Evolutionary conservation across 1,140 invertebrate genomes (phyloP).

Genomic region (Drosophila melanogaster): Release_6_plus_ISO1_MT NC_004354.4:12068501-12069000

Average conservation of each 20-base stretch:
- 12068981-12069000: constrained; percentile 41
- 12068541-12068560: constrained; percentile 48
- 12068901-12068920: neutral
- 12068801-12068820: constrained; percentile 55
- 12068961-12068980: constrained; percentile 71
- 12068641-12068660: constrained; percentile 33
- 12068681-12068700: constrained; percentile 51
- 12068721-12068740: constrained; percentile 25
- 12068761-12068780: constrained; percentile 76
- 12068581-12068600: constrained; percentile 58
- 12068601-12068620: constrained; percentile 6
- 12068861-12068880: constrained; percentile 61
- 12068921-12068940: neutral
- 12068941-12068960: constrained; percentile 45
- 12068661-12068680: constrained; percentile 25
- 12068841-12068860: constrained; percentile 39
- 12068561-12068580: constrained; percentile 63
- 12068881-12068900: too few species aligned
- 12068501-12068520: too few species aligned
- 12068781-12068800: constrained; percentile 59
- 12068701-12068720: constrained; percentile 33
- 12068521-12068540: neutral
- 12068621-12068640: constrained; percentile 68
- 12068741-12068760: constrained; percentile 75
- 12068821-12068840: constrained; percentile 49